Evolutionary conservation across 2,113 vertebrate genomes (phyloP).

Genomic region (Nerophis lumbriciformis): DNA sequence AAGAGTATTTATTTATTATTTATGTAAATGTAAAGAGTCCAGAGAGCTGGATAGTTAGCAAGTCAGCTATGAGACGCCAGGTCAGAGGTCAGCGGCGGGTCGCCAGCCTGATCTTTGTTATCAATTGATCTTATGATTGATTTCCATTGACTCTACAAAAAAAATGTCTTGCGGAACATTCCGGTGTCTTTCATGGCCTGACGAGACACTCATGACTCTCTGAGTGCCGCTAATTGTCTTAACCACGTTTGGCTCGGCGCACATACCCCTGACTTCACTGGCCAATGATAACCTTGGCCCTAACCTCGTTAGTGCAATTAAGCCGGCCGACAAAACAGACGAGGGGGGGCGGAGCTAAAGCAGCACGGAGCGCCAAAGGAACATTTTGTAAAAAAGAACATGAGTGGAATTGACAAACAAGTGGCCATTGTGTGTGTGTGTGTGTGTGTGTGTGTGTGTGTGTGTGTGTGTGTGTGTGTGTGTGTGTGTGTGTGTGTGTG

Average conservation of each 20-base stretch:
- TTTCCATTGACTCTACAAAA: no score
- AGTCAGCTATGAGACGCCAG: no score
- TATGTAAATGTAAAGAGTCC: no score
- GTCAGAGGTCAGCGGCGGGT: no score
- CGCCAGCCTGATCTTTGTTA: no score
- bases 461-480: conserved; percentile 29
- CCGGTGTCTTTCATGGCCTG: conserved; percentile 16
- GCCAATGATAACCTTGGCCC: conserved; percentile 38
- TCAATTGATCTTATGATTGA: background rate
- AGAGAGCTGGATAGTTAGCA: no score
- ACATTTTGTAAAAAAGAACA: background rate
- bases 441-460: conserved; percentile 35
- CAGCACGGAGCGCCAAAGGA: background rate
- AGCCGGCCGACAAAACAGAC: conserved; percentile 35
- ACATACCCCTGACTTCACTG: conserved; percentile 28
- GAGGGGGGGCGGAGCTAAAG: conserved; percentile 26
- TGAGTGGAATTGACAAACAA: conserved; percentile 35
- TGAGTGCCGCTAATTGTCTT: conserved; percentile 51
- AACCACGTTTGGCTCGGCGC: conserved; percentile 37
- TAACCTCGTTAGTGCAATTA: conserved; percentile 56
- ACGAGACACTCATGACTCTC: conserved; percentile 44
- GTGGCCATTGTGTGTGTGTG: conserved; percentile 35
- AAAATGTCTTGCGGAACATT: conserved; percentile 28
- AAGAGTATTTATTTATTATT: no score
- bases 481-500: conserved; percentile 31